Percentiles rank a stretch among this genome's conserved stretches.
Conservation (phyloP, 2,113 vertebrate genomes). For the Cercopithecus mona region DNA sequence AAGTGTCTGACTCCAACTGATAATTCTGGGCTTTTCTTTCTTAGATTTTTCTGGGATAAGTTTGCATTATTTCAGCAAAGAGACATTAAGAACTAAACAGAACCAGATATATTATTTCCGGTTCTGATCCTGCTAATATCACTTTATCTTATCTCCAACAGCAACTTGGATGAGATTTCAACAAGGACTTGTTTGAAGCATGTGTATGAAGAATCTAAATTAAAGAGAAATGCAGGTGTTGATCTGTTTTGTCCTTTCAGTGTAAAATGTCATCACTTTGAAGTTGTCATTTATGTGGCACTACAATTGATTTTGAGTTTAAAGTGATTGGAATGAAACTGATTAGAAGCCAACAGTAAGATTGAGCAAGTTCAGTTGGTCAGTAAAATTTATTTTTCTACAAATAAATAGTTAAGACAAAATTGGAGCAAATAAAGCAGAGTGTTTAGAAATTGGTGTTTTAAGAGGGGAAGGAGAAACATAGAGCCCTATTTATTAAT, state of each 20-base stretch:
- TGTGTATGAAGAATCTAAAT: neutral
- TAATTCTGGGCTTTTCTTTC: neutral
- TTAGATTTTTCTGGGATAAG: slow-evolving; percentile 11
- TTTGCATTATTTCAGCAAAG: slow-evolving; percentile 20
- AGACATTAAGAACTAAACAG: neutral
- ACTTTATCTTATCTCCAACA: neutral
- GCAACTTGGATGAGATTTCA: slow-evolving; percentile 33
- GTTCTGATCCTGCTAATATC: slow-evolving; percentile 5
- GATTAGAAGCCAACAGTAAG: neutral
- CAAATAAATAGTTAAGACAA: neutral
- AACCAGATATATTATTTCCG: slow-evolving; percentile 27
- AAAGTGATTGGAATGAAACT: neutral
- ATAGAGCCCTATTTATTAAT: neutral
- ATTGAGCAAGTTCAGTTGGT: neutral
- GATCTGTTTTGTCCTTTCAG: neutral
- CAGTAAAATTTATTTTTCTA: slow-evolving; percentile 26
- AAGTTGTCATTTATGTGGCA: neutral
- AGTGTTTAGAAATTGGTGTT: neutral
- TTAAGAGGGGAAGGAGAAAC: neutral
- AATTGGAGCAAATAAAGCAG: neutral
- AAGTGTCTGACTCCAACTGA: neutral
- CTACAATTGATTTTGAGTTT: slow-evolving; percentile 3
- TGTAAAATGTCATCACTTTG: neutral
- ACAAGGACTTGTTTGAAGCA: neutral
- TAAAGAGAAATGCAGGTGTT: neutral